A percentile compares a stretch with the other conserved stretches of the same genome.
These are phyloP conservation scores for Daubentonia madagascariensis DNA, from an alignment of 2,113 vertebrate species.

Conservation along the genomic window DNA sequence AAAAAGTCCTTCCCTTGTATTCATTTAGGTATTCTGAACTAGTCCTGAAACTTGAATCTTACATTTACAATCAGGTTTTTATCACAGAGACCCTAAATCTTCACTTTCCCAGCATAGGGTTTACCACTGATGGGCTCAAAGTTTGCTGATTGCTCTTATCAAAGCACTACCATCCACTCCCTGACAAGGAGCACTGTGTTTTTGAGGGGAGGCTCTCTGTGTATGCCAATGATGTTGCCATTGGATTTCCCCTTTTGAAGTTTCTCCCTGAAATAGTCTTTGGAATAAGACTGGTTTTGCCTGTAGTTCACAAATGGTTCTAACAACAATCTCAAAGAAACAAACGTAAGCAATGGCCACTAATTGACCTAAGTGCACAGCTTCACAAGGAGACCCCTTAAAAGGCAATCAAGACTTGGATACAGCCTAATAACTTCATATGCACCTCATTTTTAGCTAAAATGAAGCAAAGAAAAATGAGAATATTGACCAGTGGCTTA, in stretches of 20 bases:
- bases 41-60: not conserved
- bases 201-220: not conserved
- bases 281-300: not conserved
- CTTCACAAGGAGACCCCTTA: not conserved
- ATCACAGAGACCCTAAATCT: not conserved
- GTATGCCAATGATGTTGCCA: not conserved
- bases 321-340: not conserved
- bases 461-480: not conserved
- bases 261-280: constrained; percentile 1
- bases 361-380: not conserved
- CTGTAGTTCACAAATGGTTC: not conserved
- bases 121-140: not conserved
- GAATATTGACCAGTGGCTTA: not conserved
- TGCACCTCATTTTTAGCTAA: not conserved
- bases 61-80: not conserved
- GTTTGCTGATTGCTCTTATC: not conserved
- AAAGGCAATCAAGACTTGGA: not conserved
- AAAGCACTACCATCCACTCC: not conserved
- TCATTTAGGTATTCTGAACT: not conserved
- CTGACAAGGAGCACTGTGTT: not conserved
- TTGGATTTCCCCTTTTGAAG: not conserved
- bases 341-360: not conserved
- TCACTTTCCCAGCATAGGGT: not conserved
- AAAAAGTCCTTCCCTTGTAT: not conserved
- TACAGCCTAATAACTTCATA: not conserved